Conservation (phyloP, 2,113 vertebrate genomes). For the Oxyruncus cristatus region DNA sequence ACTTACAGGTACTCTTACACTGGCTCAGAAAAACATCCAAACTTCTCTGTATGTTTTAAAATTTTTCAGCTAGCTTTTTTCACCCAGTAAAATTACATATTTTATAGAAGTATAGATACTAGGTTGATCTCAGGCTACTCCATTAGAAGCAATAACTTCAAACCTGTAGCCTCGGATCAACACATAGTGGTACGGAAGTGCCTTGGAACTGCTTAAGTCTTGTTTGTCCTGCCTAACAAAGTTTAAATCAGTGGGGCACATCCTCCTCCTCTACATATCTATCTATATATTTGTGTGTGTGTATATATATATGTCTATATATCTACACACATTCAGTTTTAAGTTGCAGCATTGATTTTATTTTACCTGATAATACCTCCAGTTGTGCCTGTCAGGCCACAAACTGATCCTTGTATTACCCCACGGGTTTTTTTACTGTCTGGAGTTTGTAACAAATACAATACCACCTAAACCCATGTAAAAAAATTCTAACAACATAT, state of each 20-base stretch:
- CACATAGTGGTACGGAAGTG: background rate
- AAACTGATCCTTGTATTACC: background rate
- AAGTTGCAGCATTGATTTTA: background rate
- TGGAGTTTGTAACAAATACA: background rate
- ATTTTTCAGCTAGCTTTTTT: background rate
- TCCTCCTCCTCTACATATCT: background rate
- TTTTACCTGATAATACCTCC: background rate
- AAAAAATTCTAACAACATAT: background rate
- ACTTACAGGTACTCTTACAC: background rate
- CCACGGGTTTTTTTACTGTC: background rate
- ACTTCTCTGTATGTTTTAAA: background rate
- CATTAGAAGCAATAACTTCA: background rate
- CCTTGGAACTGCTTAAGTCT: background rate
- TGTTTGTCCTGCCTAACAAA: background rate
- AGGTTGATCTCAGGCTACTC: background rate
- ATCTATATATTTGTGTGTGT: background rate
- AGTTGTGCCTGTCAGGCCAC: background rate
- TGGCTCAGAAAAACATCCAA: background rate
- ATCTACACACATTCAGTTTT: background rate
- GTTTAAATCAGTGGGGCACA: background rate
- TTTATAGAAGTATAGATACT: background rate
- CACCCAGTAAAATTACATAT: background rate
- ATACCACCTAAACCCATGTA: background rate
- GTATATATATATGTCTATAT: background rate
- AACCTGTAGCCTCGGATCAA: background rate